Conservation (phyloP, 1,140 invertebrate species). For the Orius insidiosus region DNA sequence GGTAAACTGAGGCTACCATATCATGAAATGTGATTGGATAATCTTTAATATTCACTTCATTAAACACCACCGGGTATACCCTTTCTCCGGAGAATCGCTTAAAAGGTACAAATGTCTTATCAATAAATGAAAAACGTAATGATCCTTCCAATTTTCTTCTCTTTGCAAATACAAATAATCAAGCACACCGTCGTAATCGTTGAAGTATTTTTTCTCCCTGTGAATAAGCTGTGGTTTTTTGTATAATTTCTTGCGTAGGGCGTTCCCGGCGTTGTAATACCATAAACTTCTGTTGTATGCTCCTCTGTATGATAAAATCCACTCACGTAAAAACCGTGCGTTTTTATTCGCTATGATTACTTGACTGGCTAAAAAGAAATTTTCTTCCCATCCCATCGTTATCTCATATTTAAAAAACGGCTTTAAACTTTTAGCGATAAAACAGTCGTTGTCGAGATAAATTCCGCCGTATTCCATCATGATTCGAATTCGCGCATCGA, state of each 20-base stretch:
- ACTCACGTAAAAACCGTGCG: slow-evolving; percentile 22
- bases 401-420: slow-evolving; percentile 24
- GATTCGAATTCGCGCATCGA: slow-evolving; percentile 15
- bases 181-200: neutral
- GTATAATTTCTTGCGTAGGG: slow-evolving; percentile 22
- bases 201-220: slow-evolving; percentile 4
- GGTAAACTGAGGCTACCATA: slow-evolving; percentile 11
- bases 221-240: slow-evolving; percentile 12
- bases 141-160: slow-evolving; percentile 9
- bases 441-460: slow-evolving; percentile 20
- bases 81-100: slow-evolving; percentile 3
- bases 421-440: slow-evolving; percentile 16
- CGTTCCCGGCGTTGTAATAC: slow-evolving; percentile 25
- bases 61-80: slow-evolving; percentile 10
- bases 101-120: slow-evolving; percentile 11
- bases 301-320: slow-evolving; percentile 22
- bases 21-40: slow-evolving; percentile 13
- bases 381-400: slow-evolving; percentile 25
- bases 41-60: slow-evolving; percentile 11
- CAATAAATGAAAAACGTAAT: slow-evolving; percentile 13
- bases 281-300: slow-evolving; percentile 19
- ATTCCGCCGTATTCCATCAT: slow-evolving; percentile 19
- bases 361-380: slow-evolving; percentile 13
- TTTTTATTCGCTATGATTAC: slow-evolving; percentile 21
- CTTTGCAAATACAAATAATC: slow-evolving; percentile 5